Evolutionary conservation across 2,113 vertebrate genomes (phyloP).

Genomic region (Lepus europaeus): DNA sequence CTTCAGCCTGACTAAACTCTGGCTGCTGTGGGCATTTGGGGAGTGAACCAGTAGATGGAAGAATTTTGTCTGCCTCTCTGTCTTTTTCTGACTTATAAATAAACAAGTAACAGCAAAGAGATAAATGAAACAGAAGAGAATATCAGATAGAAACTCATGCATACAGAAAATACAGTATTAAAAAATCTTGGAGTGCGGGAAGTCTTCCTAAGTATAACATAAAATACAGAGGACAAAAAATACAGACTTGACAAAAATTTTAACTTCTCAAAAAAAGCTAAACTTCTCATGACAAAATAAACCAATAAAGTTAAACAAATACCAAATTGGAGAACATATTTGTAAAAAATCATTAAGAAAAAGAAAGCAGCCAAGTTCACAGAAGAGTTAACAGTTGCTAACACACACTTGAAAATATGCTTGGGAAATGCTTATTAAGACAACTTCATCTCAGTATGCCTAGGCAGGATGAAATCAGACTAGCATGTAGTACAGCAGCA

Average conservation of each 20-base stretch:
- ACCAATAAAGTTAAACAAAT: slow-evolving; percentile 11
- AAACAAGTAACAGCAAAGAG: not conserved
- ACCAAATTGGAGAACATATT: slow-evolving; percentile 4
- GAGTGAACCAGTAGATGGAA: too few species aligned
- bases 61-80: too few species aligned
- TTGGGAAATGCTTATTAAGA: not conserved
- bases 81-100: too few species aligned
- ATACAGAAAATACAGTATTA: not conserved
- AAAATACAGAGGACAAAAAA: slow-evolving; percentile 47
- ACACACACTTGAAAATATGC: not conserved
- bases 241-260: slow-evolving; percentile 8
- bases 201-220: slow-evolving; percentile 40
- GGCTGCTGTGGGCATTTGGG: too few species aligned
- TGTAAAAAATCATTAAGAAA: not conserved
- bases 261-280: slow-evolving; percentile 29
- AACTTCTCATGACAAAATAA: slow-evolving; percentile 53
- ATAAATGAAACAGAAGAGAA: slow-evolving; percentile 5
- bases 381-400: not conserved
- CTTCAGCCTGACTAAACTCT: too few species aligned
- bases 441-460: not conserved
- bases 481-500: not conserved
- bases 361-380: slow-evolving; percentile 32
- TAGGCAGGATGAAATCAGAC: not conserved
- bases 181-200: not conserved
- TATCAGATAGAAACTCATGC: not conserved